phyloP scores from a whole-genome alignment of 2,113 vertebrate species.

The Eudyptes chrysolophus region DNA sequence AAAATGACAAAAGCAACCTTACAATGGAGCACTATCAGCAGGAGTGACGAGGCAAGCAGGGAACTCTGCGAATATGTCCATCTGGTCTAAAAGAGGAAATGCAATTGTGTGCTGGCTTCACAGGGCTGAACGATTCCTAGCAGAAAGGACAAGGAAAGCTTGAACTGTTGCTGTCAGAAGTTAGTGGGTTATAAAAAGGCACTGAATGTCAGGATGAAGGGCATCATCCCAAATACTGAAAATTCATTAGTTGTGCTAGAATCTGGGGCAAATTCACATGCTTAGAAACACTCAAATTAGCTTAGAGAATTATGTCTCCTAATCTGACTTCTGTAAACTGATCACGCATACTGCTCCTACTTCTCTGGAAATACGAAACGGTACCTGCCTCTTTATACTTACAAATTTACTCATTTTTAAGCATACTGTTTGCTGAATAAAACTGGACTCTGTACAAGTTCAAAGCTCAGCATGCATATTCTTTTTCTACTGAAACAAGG shows the following conservation, averaged over 20 bases:
- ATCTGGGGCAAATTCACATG: neutral
- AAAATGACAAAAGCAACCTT: neutral
- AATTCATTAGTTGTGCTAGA: neutral
- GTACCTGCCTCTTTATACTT: neutral
- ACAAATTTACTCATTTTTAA: neutral
- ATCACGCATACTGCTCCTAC: fast-evolving
- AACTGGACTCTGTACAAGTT: neutral
- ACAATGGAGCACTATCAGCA: neutral
- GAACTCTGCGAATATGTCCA: neutral
- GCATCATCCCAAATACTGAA: neutral
- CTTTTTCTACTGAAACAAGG: neutral
- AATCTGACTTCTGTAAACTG: neutral
- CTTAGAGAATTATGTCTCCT: neutral
- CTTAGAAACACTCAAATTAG: neutral
- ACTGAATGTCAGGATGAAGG: neutral
- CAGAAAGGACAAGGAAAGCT: neutral
- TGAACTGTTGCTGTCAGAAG: neutral
- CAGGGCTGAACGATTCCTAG: neutral
- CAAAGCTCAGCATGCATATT: neutral
- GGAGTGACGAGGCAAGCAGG: neutral
- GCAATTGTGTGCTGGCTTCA: neutral
- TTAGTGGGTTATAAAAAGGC: neutral
- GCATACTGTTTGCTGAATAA: neutral
- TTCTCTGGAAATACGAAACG: neutral
- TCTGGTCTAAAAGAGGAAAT: neutral